Evolutionary conservation across 1,140 invertebrate genomes (phyloP).

Genomic region (Leguminivora glycinivorella): DNA sequence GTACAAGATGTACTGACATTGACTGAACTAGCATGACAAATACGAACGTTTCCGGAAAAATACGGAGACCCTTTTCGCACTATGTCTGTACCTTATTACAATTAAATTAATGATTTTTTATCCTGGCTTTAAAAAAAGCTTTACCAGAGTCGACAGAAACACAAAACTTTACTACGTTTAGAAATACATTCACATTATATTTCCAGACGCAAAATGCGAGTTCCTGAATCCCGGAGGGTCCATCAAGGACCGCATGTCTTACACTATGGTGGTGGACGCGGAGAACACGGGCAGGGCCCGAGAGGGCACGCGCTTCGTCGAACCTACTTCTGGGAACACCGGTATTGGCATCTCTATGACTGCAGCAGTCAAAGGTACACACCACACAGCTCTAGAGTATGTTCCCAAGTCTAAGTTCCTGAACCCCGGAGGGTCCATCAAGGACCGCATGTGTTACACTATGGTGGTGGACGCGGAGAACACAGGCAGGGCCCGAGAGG

Average conservation of each 20-base stretch:
- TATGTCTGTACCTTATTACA: too few relatives aligned
- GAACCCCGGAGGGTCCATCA: conserved; percentile 97
- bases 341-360: conserved; percentile 97
- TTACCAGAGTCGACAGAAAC: too few relatives aligned
- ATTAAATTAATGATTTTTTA: too few relatives aligned
- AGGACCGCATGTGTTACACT: conserved; percentile 94
- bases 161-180: too few relatives aligned
- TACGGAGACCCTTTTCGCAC: too few relatives aligned
- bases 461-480: conserved; percentile 97
- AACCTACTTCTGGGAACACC: conserved; percentile 96
- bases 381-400: not conserved
- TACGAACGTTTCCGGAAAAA: too few relatives aligned
- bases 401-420: conserved; percentile 93
- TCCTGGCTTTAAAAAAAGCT: too few relatives aligned
- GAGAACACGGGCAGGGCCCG: conserved; percentile 90
- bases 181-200: not conserved
- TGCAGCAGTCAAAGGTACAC: conserved; percentile 88
- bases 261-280: conserved; percentile 96
- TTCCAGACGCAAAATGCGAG: conserved; percentile 96
- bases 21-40: too few relatives aligned
- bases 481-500: conserved; percentile 89
- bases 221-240: conserved; percentile 98
- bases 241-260: conserved; percentile 96
- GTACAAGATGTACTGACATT: too few relatives aligned
- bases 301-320: conserved; percentile 90